Conservation (phyloP, 2,797 vertebrate species). For the Adrianichthys oophorus region DNA sequence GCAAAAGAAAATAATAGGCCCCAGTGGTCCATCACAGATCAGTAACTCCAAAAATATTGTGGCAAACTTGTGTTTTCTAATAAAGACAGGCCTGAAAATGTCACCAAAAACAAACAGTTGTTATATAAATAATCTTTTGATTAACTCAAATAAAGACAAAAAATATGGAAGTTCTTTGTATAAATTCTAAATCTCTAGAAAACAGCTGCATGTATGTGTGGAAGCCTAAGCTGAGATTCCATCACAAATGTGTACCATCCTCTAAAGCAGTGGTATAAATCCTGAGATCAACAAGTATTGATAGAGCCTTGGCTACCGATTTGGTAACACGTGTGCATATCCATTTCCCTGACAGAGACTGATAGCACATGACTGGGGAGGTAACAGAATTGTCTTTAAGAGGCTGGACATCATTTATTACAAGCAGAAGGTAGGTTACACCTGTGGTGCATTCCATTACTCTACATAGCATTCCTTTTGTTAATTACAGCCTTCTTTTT, state of each 20-base stretch:
- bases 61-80: conserved; percentile 33
- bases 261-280: conserved; percentile 70
- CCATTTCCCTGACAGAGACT: conserved; percentile 81
- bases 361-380: conserved; percentile 75
- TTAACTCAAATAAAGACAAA: too few relatives aligned
- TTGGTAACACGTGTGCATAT: conserved; percentile 80
- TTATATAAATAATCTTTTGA: too few relatives aligned
- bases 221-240: conserved; percentile 52
- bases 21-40: conserved; percentile 48
- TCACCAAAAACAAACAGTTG: conserved; percentile 13
- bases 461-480: conserved; percentile 67
- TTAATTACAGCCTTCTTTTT: conserved; percentile 49
- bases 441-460: conserved; percentile 69
- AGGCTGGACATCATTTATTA: conserved; percentile 80
- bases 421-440: conserved; percentile 69
- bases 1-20: conserved; percentile 65
- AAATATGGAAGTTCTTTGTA: conserved; percentile 1
- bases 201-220: conserved; percentile 27
- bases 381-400: conserved; percentile 86
- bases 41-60: conserved; percentile 42
- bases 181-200: conserved; percentile 32
- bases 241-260: conserved; percentile 56
- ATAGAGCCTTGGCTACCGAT: conserved; percentile 78
- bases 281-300: conserved; percentile 77
- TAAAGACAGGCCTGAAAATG: conserved; percentile 31